These are phyloP conservation scores for Archilochus colubris DNA, from an alignment of 2,113 vertebrate genomes.

Conservation along the genomic window DNA sequence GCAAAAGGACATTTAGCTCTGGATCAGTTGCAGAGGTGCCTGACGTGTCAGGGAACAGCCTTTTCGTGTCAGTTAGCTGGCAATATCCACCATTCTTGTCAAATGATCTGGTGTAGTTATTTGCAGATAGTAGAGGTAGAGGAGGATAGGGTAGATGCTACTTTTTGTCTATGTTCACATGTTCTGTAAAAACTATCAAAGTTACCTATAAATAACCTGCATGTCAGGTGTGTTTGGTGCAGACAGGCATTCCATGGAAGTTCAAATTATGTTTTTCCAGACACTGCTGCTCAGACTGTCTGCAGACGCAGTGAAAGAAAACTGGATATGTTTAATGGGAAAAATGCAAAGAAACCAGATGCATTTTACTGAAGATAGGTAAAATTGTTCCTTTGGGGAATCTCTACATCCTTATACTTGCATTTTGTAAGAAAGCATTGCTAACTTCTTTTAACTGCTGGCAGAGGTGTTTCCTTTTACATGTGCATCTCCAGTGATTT, in stretches of 20 bases:
- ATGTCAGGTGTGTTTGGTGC: background rate
- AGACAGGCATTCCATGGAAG: background rate
- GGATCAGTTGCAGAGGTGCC: background rate
- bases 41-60: background rate
- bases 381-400: background rate
- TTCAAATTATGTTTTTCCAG: background rate
- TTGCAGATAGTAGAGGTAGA: background rate
- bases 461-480: slow-evolving; percentile 30
- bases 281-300: background rate
- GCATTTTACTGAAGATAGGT: background rate
- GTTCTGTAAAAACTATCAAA: background rate
- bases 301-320: background rate
- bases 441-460: background rate
- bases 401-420: background rate
- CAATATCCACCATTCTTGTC: background rate
- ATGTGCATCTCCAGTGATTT: background rate
- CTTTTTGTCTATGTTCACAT: background rate
- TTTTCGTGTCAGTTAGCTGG: background rate
- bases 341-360: background rate
- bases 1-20: background rate
- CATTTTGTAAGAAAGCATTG: background rate
- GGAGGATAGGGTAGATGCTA: accelerated
- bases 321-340: background rate
- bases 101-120: background rate
- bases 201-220: background rate